A percentile compares a stretch with the other conserved stretches of the same genome.
Evolutionary conservation across 2,113 vertebrate genomes (phyloP).

Genomic region (Platysteira castanea): DNA sequence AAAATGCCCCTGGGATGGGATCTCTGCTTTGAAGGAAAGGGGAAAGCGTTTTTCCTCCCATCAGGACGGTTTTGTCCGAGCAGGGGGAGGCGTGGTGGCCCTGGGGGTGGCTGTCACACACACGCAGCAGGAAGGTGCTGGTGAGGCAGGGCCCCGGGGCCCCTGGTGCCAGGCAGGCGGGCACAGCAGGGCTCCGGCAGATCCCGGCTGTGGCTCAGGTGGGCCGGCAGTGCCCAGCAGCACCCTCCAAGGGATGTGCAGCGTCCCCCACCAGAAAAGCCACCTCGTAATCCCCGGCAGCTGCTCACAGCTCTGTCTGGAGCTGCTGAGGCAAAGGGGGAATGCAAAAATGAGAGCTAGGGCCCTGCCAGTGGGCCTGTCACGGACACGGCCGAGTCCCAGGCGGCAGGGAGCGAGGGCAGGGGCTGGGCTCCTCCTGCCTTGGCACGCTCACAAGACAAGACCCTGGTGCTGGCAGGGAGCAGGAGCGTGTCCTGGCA

Average conservation of each 20-base stretch:
- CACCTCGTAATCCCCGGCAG: rapidly evolving
- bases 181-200: background rate
- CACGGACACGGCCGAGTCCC: rapidly evolving
- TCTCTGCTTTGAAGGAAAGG: background rate
- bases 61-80: background rate
- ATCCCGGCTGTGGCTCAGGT: background rate
- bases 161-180: rapidly evolving
- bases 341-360: background rate
- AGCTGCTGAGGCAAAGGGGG: background rate
- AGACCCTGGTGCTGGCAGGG: background rate
- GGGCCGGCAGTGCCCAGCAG: background rate
- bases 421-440: background rate
- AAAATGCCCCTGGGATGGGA: background rate
- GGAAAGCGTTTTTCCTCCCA: background rate
- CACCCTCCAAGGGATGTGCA: background rate
- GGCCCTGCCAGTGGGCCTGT: background rate
- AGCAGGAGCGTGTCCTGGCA: rapidly evolving
- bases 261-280: background rate
- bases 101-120: background rate
- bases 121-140: background rate
- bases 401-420: rapidly evolving
- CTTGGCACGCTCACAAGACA: background rate
- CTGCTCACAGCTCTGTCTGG: background rate
- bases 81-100: background rate
- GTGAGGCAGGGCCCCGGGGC: background rate